phyloP scores from a whole-genome alignment of 2,888 invertebrate genomes.

The Zaprionus obscuricornis region DNA sequence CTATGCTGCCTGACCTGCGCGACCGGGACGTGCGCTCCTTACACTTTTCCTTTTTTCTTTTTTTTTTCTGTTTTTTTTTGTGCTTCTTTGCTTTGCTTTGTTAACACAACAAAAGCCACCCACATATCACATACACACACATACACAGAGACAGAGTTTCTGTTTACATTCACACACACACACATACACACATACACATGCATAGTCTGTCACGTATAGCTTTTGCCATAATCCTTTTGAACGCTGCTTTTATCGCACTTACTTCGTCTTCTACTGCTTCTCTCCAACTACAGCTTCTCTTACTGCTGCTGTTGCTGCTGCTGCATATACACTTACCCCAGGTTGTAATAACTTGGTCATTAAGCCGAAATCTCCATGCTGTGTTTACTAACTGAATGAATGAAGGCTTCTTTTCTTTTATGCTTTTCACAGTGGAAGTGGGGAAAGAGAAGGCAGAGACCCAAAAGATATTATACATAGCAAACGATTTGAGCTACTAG shows the following conservation, averaged over 20 bases:
- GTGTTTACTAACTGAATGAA: too few species aligned
- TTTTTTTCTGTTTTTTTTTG: slow-evolving; percentile 18
- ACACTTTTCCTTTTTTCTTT: slow-evolving; percentile 72
- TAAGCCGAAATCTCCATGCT: too few species aligned
- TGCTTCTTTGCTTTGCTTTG: slow-evolving; percentile 49
- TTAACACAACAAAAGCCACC: slow-evolving; percentile 72
- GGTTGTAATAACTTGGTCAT: slow-evolving; percentile 48
- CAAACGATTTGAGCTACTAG: too few species aligned
- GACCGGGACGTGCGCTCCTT: slow-evolving; percentile 75
- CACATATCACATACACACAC: slow-evolving; percentile 49
- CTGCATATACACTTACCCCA: slow-evolving; percentile 43
- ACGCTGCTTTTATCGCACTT: slow-evolving; percentile 76
- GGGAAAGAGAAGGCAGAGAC: too few species aligned
- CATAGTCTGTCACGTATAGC: slow-evolving; percentile 12
- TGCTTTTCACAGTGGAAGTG: too few species aligned
- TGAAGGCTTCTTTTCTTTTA: too few species aligned
- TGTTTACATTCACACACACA: slow-evolving; percentile 26
- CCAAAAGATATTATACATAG: too few species aligned
- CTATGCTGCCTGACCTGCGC: slow-evolving; percentile 63
- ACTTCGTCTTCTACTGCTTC: slow-evolving; percentile 31
- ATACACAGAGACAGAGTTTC: slow-evolving; percentile 29
- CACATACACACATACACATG: neutral
- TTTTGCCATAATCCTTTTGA: slow-evolving; percentile 73
- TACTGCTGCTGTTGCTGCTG: too few species aligned
- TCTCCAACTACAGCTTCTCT: too few species aligned